Evolutionary conservation across 1,140 invertebrate genomes (phyloP), one percentile per base, ranked within the genome.

Genomic region (Propsilocerus akamusi): DNA sequence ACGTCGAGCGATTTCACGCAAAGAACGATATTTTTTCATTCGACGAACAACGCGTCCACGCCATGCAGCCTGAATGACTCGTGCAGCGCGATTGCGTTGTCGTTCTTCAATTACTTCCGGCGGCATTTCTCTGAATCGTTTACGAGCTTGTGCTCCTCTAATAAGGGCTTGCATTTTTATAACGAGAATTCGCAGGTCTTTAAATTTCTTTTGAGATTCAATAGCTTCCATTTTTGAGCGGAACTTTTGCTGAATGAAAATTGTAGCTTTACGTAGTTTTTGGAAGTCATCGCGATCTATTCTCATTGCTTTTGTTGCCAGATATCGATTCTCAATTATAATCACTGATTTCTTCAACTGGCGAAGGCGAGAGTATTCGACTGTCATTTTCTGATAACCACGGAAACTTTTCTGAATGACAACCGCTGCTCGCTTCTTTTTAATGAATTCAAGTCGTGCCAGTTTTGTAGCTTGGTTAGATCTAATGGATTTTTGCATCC

Each of bases 51-150:
- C 58, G 56, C 77, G 72, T 2, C 79, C 79, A 49, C 73, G 72
- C 73, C 77, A 82, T n/a, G 68, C 53, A 12, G 76, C 72, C 64
- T 81, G 80, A 52, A 83, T 81, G 53, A 70, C 72, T 0, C 63
- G 67, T 23, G 76, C 78, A 2, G 78, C 75, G 51, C 61, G 68
- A 46, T 71, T 59, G 2, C 57, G 55, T 46, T 60, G 63, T 52
- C 68, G 57, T 30, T 67, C 57, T 51, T 72, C 62, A 49, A 60
- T 63, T 32, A 66, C 58, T 57, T 71, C 70, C 5, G 64, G 62
- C 17, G 65, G 57, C n/a, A 63, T 49, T 32, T 65, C 65, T 50
- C 62, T 69, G 47, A 65, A 65, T 1, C 55, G 52, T 52, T 61
- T 66, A 22, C 74, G 67, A 0, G 69, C 65, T 47, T 76, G 57